Evolutionary conservation across 1,140 invertebrate genomes (phyloP).

Genomic region (Zaprionus inermis): DNA sequence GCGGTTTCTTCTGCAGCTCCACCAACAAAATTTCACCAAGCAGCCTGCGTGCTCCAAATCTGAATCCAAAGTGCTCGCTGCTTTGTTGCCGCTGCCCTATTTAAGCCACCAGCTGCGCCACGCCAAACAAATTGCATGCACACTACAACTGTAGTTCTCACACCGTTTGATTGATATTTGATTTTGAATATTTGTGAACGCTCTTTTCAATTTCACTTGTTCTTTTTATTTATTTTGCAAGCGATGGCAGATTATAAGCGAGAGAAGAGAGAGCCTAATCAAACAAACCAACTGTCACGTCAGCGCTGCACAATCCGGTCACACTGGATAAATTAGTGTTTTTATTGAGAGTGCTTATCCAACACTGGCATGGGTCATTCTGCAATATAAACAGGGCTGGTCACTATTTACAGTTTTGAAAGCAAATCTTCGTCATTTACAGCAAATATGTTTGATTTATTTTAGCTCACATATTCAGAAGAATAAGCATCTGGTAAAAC

Average conservation of each 20-base stretch:
- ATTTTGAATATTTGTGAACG: conserved; percentile 21
- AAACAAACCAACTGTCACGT: conserved; percentile 80
- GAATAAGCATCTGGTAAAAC: too few species aligned
- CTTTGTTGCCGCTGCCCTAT: conserved; percentile 35
- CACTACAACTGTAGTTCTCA: conserved; percentile 10
- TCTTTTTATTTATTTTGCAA: conserved; percentile 68
- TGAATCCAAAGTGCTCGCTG: conserved; percentile 31
- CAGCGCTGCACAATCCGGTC: conserved; percentile 57
- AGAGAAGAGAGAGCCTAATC: conserved; percentile 59
- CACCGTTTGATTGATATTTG: conserved; percentile 41
- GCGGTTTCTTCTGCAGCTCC: conserved; percentile 35
- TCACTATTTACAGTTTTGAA: neutral
- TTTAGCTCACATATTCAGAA: too few species aligned
- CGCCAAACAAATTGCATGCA: conserved; percentile 39
- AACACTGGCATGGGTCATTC: conserved; percentile 13
- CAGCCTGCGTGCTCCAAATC: conserved; percentile 48
- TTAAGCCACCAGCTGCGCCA: conserved; percentile 39
- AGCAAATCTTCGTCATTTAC: neutral
- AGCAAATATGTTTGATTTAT: too few species aligned
- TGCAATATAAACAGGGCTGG: neutral
- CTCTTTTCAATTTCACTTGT: conserved; percentile 54
- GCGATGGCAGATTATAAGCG: conserved; percentile 38
- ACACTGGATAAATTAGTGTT: conserved; percentile 36
- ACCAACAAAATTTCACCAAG: conserved; percentile 54
- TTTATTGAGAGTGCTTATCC: conserved; percentile 6